phyloP scores from a whole-genome alignment of 2,113 vertebrate genomes.

The Onychostruthus taczanowskii region DNA sequence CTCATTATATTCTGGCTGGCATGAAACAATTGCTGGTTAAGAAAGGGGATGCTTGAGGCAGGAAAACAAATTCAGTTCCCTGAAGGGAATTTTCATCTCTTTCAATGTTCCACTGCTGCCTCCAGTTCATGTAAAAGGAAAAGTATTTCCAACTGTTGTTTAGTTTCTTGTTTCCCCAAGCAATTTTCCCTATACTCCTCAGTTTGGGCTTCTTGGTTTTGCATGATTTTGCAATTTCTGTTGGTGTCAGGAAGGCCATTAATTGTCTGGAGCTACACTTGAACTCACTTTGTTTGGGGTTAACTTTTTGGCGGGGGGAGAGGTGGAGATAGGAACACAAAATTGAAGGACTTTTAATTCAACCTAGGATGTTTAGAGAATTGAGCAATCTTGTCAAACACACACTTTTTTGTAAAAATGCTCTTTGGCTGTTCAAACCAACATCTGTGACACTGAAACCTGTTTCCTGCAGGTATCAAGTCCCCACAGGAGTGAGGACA shows the following conservation, averaged over 20 bases:
- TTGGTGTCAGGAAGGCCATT: background rate
- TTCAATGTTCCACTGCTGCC: background rate
- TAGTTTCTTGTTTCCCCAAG: background rate
- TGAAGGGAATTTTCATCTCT: background rate
- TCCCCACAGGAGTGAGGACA: fast-evolving
- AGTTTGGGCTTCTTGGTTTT: background rate
- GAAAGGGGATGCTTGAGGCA: background rate
- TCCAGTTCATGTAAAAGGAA: background rate
- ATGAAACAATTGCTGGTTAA: background rate
- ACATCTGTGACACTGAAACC: background rate
- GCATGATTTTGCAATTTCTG: background rate
- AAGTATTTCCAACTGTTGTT: background rate
- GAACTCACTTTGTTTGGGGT: background rate
- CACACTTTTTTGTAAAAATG: background rate
- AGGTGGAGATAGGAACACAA: background rate
- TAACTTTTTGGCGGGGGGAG: background rate
- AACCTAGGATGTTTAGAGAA: background rate
- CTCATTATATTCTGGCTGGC: background rate
- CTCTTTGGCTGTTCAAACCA: background rate
- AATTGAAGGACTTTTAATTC: background rate
- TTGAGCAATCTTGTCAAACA: background rate
- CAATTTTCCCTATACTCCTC: background rate
- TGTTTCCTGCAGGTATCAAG: background rate
- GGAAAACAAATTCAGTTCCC: background rate
- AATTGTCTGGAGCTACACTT: background rate